Conservation (phyloP, 1,140 invertebrate genomes). For the Drosophila sulfurigaster region DNA sequence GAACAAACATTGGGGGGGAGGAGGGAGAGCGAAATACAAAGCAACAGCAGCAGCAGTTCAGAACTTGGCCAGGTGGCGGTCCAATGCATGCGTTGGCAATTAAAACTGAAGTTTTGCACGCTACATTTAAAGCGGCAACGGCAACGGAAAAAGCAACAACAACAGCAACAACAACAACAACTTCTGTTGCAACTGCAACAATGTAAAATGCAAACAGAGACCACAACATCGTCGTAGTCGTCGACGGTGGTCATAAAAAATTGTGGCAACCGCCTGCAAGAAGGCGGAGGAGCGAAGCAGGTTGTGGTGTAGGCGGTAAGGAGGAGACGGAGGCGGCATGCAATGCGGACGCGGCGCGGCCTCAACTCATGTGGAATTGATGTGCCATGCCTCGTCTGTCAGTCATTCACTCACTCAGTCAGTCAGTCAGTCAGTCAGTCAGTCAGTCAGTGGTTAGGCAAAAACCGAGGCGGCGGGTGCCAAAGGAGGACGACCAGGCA, state of each 20-base stretch:
- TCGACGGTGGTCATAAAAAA: slow-evolving; percentile 66
- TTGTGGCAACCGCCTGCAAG: slow-evolving; percentile 63
- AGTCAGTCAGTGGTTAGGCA: slow-evolving; percentile 5
- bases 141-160: slow-evolving; percentile 45
- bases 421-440: slow-evolving; percentile 11
- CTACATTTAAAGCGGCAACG: slow-evolving; percentile 76
- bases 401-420: slow-evolving; percentile 48
- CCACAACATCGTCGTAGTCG: slow-evolving; percentile 13
- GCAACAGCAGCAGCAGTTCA: slow-evolving; percentile 7
- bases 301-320: slow-evolving; percentile 13
- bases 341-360: slow-evolving; percentile 44
- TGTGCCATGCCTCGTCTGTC: slow-evolving; percentile 77
- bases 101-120: slow-evolving; percentile 82
- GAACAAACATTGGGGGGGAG: not conserved
- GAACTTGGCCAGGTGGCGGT: slow-evolving; percentile 59
- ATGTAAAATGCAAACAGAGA: slow-evolving; percentile 71
- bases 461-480: not conserved
- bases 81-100: slow-evolving; percentile 80
- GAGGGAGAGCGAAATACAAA: not conserved
- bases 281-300: slow-evolving; percentile 2
- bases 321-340: slow-evolving; percentile 26
- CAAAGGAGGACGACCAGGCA: not conserved
- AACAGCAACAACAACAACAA: slow-evolving; percentile 8
- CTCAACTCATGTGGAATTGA: slow-evolving; percentile 82
- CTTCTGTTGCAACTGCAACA: slow-evolving; percentile 53